Evolutionary conservation across 2,797 vertebrate genomes (phyloP), one percentile per base, ranked within the genome.

Genomic region (Salmo trutta): DNA sequence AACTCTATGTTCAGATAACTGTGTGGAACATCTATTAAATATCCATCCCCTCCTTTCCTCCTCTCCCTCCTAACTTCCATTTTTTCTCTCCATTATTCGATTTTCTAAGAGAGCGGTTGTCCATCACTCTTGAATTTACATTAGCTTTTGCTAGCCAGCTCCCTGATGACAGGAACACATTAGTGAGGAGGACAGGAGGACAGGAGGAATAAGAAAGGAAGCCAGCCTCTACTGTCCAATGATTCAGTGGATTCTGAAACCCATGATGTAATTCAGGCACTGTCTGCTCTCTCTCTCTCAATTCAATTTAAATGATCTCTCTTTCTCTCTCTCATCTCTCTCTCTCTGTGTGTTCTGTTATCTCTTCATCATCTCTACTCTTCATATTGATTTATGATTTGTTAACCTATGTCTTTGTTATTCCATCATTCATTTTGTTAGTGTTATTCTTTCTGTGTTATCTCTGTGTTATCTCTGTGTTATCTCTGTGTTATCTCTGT

Each of bases 151-250:
- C 81, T 73, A 41, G 86, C 82, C 82, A 89, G 89, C 81, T 92
- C 89, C 90, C 90, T 69, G 83, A 88, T 89, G 91, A 84, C 89
- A 83, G 74, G 70, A 84, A 82, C 90, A 83, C 91, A 92, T 93
- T 91, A 91, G 92, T 41, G 36, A 51, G 56, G 74, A 85, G 82
- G 78, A 71, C 82, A 84, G 86, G 76, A 36, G 36, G 36, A 41
- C 6, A 41, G 36, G 7, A 41, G 33, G 7, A 36, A 36, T 36
- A 36, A 36, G 36, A 36, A 36, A 36, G 36, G 36, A 36, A 19
- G 54, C 54, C 54, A 16, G 2, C 17, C 4, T 17, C 54, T n/a
- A 2, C 54, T 56, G 3, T 56, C 54, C 54, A 56, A 56, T 56
- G 54, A 19, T 19, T 56, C 16, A 56, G 54, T 19, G 17, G 54